These are phyloP conservation scores for Tyrannus savana DNA, from an alignment of 2,113 vertebrate genomes.

Conservation along the genomic window DNA sequence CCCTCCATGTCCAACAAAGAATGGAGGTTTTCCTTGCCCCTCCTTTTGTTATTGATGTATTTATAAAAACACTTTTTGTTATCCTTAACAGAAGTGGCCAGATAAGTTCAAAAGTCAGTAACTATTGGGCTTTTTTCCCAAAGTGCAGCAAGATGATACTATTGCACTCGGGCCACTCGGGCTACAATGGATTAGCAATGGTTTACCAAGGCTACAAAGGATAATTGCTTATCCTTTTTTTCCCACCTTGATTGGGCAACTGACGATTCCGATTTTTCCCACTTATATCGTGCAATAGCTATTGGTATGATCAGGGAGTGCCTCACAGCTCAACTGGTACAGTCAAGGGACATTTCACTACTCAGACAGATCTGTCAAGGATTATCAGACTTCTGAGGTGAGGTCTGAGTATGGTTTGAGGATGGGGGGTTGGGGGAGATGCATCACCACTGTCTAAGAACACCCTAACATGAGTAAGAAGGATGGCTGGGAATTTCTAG, in stretches of 20 bases:
- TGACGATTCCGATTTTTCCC: background rate
- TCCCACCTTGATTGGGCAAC: background rate
- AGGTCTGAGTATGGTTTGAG: background rate
- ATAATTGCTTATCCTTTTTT: background rate
- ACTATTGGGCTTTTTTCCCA: background rate
- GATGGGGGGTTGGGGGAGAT: accelerated
- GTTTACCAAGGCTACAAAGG: background rate
- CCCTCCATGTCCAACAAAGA: no score
- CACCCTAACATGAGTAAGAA: background rate
- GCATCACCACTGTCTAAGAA: background rate
- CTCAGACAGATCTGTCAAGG: background rate
- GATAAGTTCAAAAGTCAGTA: background rate
- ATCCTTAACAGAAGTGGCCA: no score
- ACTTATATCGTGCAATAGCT: background rate
- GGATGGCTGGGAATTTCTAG: background rate
- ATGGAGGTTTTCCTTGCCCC: no score
- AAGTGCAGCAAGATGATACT: background rate
- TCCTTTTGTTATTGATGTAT: no score
- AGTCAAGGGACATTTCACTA: background rate
- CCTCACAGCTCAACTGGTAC: background rate
- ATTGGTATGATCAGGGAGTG: background rate
- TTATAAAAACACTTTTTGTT: no score
- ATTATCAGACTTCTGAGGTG: background rate
- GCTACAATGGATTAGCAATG: background rate
- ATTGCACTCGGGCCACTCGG: background rate